Percentiles rank a stretch among this genome's conserved stretches.
These are phyloP conservation scores for Sebastes trivittatus DNA, from an alignment of 2,797 vertebrate genomes.

Conservation along the genomic window DNA sequence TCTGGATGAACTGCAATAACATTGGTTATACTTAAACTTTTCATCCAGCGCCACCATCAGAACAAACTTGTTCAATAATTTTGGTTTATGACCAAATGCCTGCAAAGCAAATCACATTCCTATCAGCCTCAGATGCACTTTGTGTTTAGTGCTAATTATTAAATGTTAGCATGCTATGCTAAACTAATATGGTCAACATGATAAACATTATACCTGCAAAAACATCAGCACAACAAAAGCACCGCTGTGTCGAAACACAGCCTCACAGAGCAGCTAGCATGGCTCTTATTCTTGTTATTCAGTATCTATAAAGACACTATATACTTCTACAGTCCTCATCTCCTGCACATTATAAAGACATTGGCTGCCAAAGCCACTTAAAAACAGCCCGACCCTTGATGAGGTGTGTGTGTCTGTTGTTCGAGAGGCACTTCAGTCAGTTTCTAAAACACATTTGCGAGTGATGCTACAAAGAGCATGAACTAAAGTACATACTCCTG, in stretches of 20 bases:
- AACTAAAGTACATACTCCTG: constrained; percentile 57
- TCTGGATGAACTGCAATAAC: not conserved
- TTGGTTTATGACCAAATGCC: not conserved
- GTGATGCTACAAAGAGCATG: constrained; percentile 62
- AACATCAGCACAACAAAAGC: not conserved
- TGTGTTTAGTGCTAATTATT: not conserved
- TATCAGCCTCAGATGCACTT: not conserved
- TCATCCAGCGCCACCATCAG: too few species aligned
- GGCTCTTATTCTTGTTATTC: not conserved
- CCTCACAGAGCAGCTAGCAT: not conserved
- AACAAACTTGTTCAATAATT: not conserved
- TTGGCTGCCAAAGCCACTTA: constrained; percentile 58
- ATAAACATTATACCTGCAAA: not conserved
- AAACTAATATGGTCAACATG: not conserved
- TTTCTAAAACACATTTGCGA: constrained; percentile 71
- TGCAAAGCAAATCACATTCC: not conserved
- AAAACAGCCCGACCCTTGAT: constrained; percentile 36
- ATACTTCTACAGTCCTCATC: not conserved
- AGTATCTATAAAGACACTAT: constrained; percentile 11
- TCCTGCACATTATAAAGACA: constrained; percentile 37
- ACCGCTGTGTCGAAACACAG: not conserved
- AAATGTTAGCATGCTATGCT: not conserved
- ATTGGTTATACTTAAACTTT: not conserved
- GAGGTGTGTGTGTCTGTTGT: constrained; percentile 49
- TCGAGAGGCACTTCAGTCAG: constrained; percentile 69